These are phyloP conservation scores for Drepanosiphum platanoidis DNA, from an alignment of 2,888 invertebrate genomes.

Conservation along the genomic window DNA sequence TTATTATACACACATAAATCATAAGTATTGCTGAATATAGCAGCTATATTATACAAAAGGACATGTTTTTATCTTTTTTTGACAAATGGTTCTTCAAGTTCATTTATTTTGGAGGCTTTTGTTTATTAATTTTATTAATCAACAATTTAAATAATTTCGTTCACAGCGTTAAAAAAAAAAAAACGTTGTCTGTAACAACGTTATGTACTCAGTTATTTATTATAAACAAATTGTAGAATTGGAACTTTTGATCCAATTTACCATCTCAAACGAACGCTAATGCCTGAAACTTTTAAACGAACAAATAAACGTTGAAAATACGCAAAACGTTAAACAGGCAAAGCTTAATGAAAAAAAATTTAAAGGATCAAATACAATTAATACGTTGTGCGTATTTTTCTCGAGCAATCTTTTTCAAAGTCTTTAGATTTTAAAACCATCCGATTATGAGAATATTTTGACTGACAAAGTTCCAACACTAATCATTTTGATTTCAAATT, in stretches of 20 bases:
- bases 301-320: not conserved
- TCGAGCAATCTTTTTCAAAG: too few species aligned
- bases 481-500: too few species aligned
- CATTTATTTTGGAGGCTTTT: slow-evolving; percentile 12
- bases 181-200: not conserved
- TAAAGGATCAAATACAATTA: not conserved
- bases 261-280: not conserved
- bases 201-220: not conserved
- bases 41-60: not conserved
- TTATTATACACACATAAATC: not conserved
- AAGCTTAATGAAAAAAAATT: not conserved
- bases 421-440: too few species aligned
- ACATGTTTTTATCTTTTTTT: not conserved
- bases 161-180: not conserved
- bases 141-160: slow-evolving; percentile 1
- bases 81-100: not conserved
- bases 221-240: not conserved
- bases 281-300: not conserved
- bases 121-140: slow-evolving; percentile 11
- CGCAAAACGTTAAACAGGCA: not conserved
- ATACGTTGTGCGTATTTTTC: too few species aligned
- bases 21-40: not conserved
- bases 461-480: too few species aligned
- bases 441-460: too few species aligned
- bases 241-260: slow-evolving; percentile 16